Evolutionary conservation across 1,140 invertebrate species (phyloP).

Genomic region (Polypedilum vanderplanki): DNA sequence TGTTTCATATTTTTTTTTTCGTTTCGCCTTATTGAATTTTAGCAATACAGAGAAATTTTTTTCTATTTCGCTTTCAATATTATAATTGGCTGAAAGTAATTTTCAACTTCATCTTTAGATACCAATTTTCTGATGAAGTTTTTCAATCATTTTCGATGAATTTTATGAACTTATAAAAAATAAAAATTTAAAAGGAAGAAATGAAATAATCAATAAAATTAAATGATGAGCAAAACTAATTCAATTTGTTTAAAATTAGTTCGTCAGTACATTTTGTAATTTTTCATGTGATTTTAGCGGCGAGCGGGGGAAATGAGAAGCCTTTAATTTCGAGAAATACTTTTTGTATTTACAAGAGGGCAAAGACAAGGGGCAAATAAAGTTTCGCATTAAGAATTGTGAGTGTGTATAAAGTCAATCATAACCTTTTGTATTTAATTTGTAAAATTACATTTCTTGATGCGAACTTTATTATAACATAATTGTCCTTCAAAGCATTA

Average conservation of each 20-base stretch:
- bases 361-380: slow-evolving; percentile 15
- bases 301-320: neutral
- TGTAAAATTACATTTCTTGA: neutral
- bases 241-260: slow-evolving; percentile 20
- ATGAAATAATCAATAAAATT: slow-evolving; percentile 17
- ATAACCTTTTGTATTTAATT: neutral
- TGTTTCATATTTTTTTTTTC: too few relatives aligned
- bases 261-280: neutral
- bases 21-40: too few relatives aligned
- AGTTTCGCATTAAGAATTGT: neutral
- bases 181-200: neutral
- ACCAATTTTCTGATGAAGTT: neutral
- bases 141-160: neutral
- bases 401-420: neutral
- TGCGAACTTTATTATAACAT: slow-evolving; percentile 1
- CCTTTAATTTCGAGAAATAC: slow-evolving; percentile 29
- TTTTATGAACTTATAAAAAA: neutral
- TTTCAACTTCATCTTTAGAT: neutral
- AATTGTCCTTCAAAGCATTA: neutral
- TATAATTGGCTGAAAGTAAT: too few relatives aligned
- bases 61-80: too few relatives aligned
- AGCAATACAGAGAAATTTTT: too few relatives aligned
- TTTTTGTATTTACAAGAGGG: slow-evolving; percentile 28
- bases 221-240: slow-evolving; percentile 31
- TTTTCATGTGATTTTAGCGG: neutral